A percentile compares a stretch with the other conserved stretches of the same genome.
phyloP scores from a whole-genome alignment of 2,888 invertebrate genomes.

The Norana najaformis region DNA sequence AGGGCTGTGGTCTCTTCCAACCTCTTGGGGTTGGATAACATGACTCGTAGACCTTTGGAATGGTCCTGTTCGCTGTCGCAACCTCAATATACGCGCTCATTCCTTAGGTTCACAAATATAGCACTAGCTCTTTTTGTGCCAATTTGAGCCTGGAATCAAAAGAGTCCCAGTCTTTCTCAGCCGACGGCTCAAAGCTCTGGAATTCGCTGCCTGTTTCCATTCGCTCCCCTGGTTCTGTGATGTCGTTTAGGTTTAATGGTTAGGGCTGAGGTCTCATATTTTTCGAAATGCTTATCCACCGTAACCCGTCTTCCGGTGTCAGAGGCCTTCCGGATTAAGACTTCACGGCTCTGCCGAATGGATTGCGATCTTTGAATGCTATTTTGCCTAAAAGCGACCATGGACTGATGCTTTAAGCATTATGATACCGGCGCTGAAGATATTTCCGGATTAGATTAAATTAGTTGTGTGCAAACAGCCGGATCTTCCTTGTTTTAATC shows the following conservation, averaged over 20 bases:
- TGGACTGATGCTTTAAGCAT: background rate
- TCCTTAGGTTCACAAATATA: too few species aligned
- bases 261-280: background rate
- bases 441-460: background rate
- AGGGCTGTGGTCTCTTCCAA: too few species aligned
- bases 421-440: background rate
- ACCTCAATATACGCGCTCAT: too few species aligned
- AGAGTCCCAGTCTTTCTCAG: too few species aligned
- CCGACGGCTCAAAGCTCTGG: too few species aligned
- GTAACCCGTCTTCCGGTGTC: background rate
- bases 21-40: too few species aligned
- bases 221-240: background rate
- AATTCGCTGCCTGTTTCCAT: background rate
- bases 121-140: too few species aligned
- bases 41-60: too few species aligned
- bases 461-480: background rate
- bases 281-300: conserved; percentile 1
- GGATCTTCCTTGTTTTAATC: background rate
- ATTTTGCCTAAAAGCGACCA: background rate
- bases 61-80: too few species aligned
- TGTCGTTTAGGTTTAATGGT: background rate
- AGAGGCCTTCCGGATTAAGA: background rate
- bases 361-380: background rate
- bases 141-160: too few species aligned
- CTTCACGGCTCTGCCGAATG: background rate